Percentiles rank a stretch among this genome's conserved stretches.
phyloP scores from a whole-genome alignment of 2,113 vertebrate genomes.

The Pterophyllum scalare region DNA sequence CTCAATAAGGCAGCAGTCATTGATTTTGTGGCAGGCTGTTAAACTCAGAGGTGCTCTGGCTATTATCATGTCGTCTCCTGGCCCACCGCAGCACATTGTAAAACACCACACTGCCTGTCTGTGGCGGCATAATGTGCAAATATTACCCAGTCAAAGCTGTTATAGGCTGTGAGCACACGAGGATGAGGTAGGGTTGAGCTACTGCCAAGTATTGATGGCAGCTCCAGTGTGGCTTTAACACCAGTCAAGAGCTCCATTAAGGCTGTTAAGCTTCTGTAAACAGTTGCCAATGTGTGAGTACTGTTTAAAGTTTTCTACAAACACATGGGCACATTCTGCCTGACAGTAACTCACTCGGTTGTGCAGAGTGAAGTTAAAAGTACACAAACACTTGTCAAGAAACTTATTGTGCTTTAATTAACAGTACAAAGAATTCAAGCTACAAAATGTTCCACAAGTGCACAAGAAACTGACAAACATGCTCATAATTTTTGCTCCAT shows the following conservation, averaged over 20 bases:
- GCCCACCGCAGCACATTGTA: background rate
- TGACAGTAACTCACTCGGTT: background rate
- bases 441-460: background rate
- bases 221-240: constrained; percentile 4
- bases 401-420: background rate
- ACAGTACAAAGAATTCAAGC: background rate
- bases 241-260: constrained; percentile 15
- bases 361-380: background rate
- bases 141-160: constrained; percentile 13
- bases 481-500: background rate
- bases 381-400: background rate
- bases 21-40: constrained; percentile 50
- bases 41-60: constrained; percentile 28
- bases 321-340: background rate
- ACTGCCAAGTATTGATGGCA: constrained; percentile 30
- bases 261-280: constrained; percentile 6
- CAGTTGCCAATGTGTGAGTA: background rate
- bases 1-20: constrained; percentile 33
- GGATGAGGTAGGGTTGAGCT: background rate
- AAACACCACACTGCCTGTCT: constrained; percentile 22
- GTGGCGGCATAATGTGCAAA: constrained; percentile 9
- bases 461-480: background rate
- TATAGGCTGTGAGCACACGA: background rate
- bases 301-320: background rate
- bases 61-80: constrained; percentile 30